Percentiles rank a stretch among this genome's conserved stretches.
These are phyloP conservation scores for Phycodurus eques DNA, from an alignment of 2,113 vertebrate species.

Conservation along the genomic window DNA sequence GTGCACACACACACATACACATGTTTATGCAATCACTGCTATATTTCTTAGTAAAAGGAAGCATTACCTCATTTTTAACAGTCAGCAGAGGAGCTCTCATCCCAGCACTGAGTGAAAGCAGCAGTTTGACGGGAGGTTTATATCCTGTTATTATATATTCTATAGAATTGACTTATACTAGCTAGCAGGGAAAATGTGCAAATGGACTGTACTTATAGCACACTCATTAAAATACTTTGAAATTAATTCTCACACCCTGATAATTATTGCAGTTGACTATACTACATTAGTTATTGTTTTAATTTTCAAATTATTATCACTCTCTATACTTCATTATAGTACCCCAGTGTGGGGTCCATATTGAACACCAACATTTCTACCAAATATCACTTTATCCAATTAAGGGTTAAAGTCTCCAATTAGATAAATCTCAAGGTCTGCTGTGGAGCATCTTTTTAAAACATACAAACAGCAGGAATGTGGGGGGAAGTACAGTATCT, in stretches of 20 bases:
- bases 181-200: background rate
- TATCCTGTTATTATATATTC: background rate
- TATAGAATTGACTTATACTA: background rate
- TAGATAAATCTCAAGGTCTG: background rate
- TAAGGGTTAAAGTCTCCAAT: background rate
- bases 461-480: conserved; percentile 17
- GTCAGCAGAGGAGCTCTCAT: conserved; percentile 24
- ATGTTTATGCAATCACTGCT: conserved; percentile 11
- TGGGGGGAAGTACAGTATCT: conserved; percentile 4
- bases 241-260: background rate
- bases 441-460: conserved; percentile 14
- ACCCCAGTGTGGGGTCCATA: background rate
- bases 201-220: background rate
- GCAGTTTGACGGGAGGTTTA: background rate
- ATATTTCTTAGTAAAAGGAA: conserved; percentile 23
- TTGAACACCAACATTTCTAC: background rate
- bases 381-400: background rate
- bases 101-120: background rate
- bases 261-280: background rate
- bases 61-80: conserved; percentile 44
- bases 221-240: background rate
- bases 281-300: background rate
- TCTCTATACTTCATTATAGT: background rate
- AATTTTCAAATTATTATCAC: background rate
- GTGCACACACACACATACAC: conserved; percentile 1